Base-by-base conservation (phyloP, 2,113 vertebrate species). In the Ameiurus melas region DNA sequence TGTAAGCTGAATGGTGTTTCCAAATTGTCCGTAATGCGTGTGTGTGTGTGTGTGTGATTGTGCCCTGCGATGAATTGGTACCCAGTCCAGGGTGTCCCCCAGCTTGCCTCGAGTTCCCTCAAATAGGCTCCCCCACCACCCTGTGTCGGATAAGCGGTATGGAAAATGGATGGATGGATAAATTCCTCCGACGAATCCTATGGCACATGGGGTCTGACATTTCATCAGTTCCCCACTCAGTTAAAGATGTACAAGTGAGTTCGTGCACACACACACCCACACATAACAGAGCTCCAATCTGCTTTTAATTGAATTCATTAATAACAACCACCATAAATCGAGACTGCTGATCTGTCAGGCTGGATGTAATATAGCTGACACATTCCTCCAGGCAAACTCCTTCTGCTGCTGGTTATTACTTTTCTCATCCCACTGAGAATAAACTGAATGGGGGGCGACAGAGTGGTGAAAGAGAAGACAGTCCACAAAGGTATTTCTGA, bases 251-350 rank as follows among this genome's bases (percentile, higher is more conserved):
- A 78, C 75, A n/a, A 51, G 75, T 53, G 47, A n/a, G 13, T 22
- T 19, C 2, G 4, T 12, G 62, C 25, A 57, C 73, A 58, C 53
- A 43, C 30, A 86, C 84, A 84, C 86, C 43, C 81, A 51, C 53
- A 53, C 27, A 85, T 70, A 83, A 68, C 73, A 87, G 83, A 73
- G 8, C 62, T 79, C 27, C 86, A 80, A 90, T 85, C 87, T 78
- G 19, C 75, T 71, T 89, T 91, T 90, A 93, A 93, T 91, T 90
- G 91, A 93, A 94, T 90, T 84, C 88, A 93, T 95, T 91, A 91
- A 93, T 93, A 91, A 93, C 71, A 64, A 58, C 53, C 58, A 86
- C 77, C 89, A 90, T 88, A 91, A 89, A 79, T 90, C 60, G 78
- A 66, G 58, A 88, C 19, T 25, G 85, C 47, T 16, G 84, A 87